phyloP scores from a whole-genome alignment of 2,797 vertebrate genomes.

The Gastrophryne carolinensis region DNA sequence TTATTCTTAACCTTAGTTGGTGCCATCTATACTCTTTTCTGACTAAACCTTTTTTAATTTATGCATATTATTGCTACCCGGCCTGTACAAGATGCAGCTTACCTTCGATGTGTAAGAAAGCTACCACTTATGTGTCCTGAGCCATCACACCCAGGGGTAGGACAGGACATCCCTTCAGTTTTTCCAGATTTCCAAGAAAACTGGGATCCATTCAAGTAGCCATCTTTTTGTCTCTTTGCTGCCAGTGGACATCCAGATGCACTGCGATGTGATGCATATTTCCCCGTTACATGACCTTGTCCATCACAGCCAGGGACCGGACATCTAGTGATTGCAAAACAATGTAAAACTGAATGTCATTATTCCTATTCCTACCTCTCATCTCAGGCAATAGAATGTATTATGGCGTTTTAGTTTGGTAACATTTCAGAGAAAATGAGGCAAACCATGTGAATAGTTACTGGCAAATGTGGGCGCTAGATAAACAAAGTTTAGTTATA shows the following conservation, averaged over 20 bases:
- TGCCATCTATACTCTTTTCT: no score
- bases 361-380: neutral
- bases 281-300: constrained; percentile 96
- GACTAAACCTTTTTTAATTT: no score
- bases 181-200: constrained; percentile 99
- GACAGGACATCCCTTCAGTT: constrained; percentile 97
- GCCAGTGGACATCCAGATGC: constrained; percentile 95
- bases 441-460: no score
- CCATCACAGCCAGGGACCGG: constrained; percentile 96
- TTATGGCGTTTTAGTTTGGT: neutral
- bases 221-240: constrained; percentile 95
- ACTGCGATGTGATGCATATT: constrained; percentile 95
- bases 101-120: constrained; percentile 98
- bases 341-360: neutral
- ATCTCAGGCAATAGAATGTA: neutral
- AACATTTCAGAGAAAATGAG: neutral
- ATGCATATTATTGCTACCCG: no score
- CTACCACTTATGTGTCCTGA: constrained; percentile 97
- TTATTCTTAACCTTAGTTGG: no score
- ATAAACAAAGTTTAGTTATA: no score
- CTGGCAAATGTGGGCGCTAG: no score
- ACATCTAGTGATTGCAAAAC: constrained; percentile 76
- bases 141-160: constrained; percentile 94
- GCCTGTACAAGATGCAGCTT: constrained; percentile 61
- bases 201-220: constrained; percentile 94